A percentile compares a stretch with the other conserved stretches of the same genome.
Evolutionary conservation across 2,888 invertebrate genomes (phyloP).

Genomic region (Eulithis testata): DNA sequence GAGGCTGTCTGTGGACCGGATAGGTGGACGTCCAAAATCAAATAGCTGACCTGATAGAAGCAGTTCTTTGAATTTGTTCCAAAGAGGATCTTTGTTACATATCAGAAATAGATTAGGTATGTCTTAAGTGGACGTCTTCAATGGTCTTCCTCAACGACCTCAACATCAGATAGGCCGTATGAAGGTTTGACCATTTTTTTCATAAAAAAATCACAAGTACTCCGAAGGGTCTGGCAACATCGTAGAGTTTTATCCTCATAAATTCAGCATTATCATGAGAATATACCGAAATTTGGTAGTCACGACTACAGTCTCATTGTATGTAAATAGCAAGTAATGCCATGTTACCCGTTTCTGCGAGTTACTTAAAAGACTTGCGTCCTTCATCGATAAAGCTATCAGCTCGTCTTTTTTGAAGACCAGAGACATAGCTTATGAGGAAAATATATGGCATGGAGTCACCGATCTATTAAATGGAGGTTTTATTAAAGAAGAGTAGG

Average conservation of each 20-base stretch:
- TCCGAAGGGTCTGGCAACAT: conserved; percentile 13
- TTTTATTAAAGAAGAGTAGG: too few relatives aligned
- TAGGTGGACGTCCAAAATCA: too few relatives aligned
- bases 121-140: too few relatives aligned
- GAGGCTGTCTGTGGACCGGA: too few relatives aligned
- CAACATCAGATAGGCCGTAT: too few relatives aligned
- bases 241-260: conserved; percentile 27
- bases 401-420: conserved; percentile 13
- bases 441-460: background rate
- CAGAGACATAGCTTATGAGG: background rate
- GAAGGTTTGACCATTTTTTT: too few relatives aligned
- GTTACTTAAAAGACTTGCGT: conserved; percentile 18
- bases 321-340: conserved; percentile 28
- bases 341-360: conserved; percentile 22
- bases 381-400: conserved; percentile 26
- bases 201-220: background rate
- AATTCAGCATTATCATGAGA: conserved; percentile 27
- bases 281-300: conserved; percentile 35
- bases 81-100: too few relatives aligned
- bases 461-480: too few relatives aligned
- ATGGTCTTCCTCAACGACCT: too few relatives aligned
- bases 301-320: conserved; percentile 38
- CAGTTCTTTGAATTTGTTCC: too few relatives aligned
- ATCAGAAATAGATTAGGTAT: too few relatives aligned
- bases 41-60: too few relatives aligned